phyloP scores from a whole-genome alignment of 2,888 invertebrate genomes.

The Shargacucullia verbasci region DNA sequence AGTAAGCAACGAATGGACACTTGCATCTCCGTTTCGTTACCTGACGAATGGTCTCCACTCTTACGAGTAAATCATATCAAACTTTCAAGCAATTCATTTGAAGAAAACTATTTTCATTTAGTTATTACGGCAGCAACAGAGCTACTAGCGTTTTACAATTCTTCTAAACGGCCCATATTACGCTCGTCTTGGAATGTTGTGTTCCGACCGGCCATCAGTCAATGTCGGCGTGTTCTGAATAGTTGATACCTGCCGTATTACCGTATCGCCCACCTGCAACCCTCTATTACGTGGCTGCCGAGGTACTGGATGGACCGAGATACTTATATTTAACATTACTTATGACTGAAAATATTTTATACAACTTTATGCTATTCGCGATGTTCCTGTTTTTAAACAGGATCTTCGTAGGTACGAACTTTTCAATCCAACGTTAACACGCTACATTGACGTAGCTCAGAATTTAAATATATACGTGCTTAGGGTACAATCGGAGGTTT shows the following conservation, averaged over 20 bases:
- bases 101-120: conserved; percentile 27
- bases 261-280: conserved; percentile 57
- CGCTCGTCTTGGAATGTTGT: conserved; percentile 34
- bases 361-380: not conserved
- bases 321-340: conserved; percentile 22
- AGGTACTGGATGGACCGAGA: conserved; percentile 17
- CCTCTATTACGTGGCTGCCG: conserved; percentile 23
- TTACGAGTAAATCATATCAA: too few species aligned
- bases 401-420: too few species aligned
- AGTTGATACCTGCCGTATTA: conserved; percentile 61
- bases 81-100: conserved; percentile 44
- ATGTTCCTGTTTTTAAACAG: not conserved
- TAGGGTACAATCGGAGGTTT: too few species aligned
- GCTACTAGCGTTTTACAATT: conserved; percentile 19
- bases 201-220: conserved; percentile 64
- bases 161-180: conserved; percentile 44
- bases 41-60: too few species aligned
- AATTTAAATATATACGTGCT: too few species aligned
- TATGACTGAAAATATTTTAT: conserved; percentile 23
- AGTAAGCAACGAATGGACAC: too few species aligned
- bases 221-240: conserved; percentile 71
- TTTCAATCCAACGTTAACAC: too few species aligned
- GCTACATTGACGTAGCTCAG: too few species aligned
- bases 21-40: too few species aligned
- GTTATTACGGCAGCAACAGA: conserved; percentile 22